phyloP scores from a whole-genome alignment of 2,797 vertebrate species.

The Pteropus rufus region DNA sequence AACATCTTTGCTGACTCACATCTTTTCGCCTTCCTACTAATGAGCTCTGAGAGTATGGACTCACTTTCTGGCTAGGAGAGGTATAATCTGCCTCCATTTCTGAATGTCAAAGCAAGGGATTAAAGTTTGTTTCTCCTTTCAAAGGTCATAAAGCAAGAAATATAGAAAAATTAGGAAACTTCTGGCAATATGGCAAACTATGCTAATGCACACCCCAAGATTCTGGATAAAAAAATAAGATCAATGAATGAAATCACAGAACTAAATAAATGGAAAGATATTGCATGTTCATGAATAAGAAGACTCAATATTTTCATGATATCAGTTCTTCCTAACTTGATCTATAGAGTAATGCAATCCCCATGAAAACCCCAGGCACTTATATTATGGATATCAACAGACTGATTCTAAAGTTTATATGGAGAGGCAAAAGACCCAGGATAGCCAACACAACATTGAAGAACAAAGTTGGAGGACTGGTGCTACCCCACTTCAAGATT shows the following conservation, averaged over 20 bases:
- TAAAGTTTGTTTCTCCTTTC: not conserved
- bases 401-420: not conserved
- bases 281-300: not conserved
- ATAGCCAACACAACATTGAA: not conserved
- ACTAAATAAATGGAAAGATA: not conserved
- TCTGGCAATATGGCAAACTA: not conserved
- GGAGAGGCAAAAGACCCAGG: not conserved
- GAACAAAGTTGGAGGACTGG: not conserved
- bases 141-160: constrained; percentile 1
- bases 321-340: not conserved
- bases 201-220: not conserved
- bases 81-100: not conserved
- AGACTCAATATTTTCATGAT: not conserved
- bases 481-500: not conserved
- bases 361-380: not conserved
- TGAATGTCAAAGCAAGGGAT: not conserved
- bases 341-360: not conserved
- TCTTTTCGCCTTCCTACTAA: not conserved
- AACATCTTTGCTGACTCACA: not conserved
- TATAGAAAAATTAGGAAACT: not conserved
- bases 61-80: not conserved
- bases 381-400: not conserved
- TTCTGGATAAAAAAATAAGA: not conserved
- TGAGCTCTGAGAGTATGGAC: not conserved
- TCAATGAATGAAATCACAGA: not conserved